Evolutionary conservation across 1,140 invertebrate genomes (phyloP), one percentile per base, ranked within the genome.

Genomic region (Anadara kagoshimensis): DNA sequence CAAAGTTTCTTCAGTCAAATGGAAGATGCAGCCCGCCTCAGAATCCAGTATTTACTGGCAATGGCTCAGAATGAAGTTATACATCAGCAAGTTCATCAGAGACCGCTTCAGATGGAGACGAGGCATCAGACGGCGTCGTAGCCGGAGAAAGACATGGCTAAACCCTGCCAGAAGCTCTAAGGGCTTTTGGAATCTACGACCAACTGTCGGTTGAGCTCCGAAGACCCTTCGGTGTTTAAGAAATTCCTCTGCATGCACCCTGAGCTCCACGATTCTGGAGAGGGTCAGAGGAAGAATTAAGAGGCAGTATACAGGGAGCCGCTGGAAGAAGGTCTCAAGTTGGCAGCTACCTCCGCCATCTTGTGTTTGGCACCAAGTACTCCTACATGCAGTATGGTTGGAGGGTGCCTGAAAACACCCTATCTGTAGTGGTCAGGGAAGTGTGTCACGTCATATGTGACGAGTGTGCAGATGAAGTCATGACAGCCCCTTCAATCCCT

Each of bases 291-390:
- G 22, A 16, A 36, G 59, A 22, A 44, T 65, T n/a, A 41, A 12
- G 20, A 72, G 54, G 26, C 69, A 73, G 61, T 14, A 47, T n/a
- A 61, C 71, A 61, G 59, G 71, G 58, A 74, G 57, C 64, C 72
- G 41, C 24, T 74, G 54, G 65, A 74, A 26, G 44, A n/a, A 36
- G 72, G 66, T 41, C 61, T 71, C 5, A 75, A n/a, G n/a, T n/a
- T n/a, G n/a, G n/a, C n/a, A n/a, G n/a, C n/a, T n/a, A n/a, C n/a
- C n/a, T n/a, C n/a, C 64, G 59, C 26, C 73, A 75, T 29, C 59
- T 70, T 29, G 73, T 61, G 26, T 70, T 68, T 64, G 67, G 73
- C 22, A 29, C 53, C 61, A 75, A 49, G 53, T 75, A 70, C 68
- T 65, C 59, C 2, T 61, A 70, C 67, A 70, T 71, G 73, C 56